Evolutionary conservation across 2,888 invertebrate genomes (phyloP), one percentile per base, ranked within the genome.

Genomic region (Alentia gelatinosa): DNA sequence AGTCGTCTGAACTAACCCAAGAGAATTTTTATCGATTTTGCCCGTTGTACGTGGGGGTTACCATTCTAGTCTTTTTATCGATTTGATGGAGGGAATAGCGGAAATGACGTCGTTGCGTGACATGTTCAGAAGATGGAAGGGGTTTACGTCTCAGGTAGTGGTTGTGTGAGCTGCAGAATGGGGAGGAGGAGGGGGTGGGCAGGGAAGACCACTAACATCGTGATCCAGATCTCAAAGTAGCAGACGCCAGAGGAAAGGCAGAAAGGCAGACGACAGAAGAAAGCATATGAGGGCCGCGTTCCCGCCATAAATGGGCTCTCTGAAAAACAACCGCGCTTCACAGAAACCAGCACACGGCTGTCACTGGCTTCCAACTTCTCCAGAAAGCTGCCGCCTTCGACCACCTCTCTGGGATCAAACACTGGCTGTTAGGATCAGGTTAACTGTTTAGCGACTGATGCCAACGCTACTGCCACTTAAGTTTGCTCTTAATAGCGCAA

Each of bases 311-410:
- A 79, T 79, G 79, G 79, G 37, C 35, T 26, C 79, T 3, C 37
- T 79, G 79, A 79, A 79, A 79, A 79, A 79, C 79, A 79, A 79
- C 79, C 79, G 79, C 79, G 79, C 79, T 79, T 79, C 79, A 79
- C 39, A 79, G 79, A 39, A n/a, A 35, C 79, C 26, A 39, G 5
- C 0, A 79, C 15, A 9, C 79, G 79, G 35, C 79, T 79, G 79
- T 39, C 79, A 37, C 79, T 79, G 79, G 39, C 79, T 37, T 5
- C 1, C 15, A 4, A 23, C 79, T 19, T 79, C 79, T 79, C 79
- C 3, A 23, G 79, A 79, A 39, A 79, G n/a, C 79, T 79, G 79
- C 37, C 37, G 35, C 79, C 79, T 79, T 79, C 79, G 37, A 39
- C 79, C 79, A 39, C 79, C 19, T 79, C 39, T 15, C 79, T 35